Evolutionary conservation across 2,797 vertebrate genomes (phyloP).

Genomic region (Bufotes viridis): DNA sequence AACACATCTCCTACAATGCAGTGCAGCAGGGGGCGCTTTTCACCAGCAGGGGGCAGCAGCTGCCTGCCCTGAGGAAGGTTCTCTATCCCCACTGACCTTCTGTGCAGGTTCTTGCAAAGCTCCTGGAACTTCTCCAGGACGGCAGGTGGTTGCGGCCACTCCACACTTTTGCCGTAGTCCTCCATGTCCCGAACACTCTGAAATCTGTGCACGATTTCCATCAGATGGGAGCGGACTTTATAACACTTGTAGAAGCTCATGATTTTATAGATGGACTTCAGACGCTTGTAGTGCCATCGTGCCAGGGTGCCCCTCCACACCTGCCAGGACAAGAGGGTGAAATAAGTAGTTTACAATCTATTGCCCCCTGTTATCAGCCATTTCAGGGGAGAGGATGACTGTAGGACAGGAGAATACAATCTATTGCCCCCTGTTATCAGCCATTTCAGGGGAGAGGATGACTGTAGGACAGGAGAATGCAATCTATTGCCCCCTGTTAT

Average conservation of each 20-base stretch:
- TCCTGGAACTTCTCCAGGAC: constrained; percentile 83
- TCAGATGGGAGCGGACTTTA: constrained; percentile 87
- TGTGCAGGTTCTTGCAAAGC: constrained; percentile 80
- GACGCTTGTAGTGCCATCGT: constrained; percentile 76
- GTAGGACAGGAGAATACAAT: too few species aligned
- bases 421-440: too few species aligned
- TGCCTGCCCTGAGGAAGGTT: too few species aligned
- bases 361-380: too few species aligned
- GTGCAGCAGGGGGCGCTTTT: neutral
- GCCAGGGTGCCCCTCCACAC: constrained; percentile 90
- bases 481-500: neutral
- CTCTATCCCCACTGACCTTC: constrained; percentile 74
- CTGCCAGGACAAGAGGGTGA: constrained; percentile 65
- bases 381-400: too few species aligned
- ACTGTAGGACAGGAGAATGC: too few species aligned
- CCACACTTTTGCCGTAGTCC: constrained; percentile 82
- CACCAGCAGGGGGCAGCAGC: too few species aligned
- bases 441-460: too few species aligned
- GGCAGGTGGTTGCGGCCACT: constrained; percentile 82
- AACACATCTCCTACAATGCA: neutral
- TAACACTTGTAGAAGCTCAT: constrained; percentile 87
- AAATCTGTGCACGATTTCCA: constrained; percentile 82
- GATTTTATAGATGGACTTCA: constrained; percentile 84
- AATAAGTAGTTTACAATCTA: neutral
- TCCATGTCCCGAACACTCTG: constrained; percentile 78